Conservation (phyloP, 2,888 invertebrate genomes). For the Xestia c-nigrum region DNA sequence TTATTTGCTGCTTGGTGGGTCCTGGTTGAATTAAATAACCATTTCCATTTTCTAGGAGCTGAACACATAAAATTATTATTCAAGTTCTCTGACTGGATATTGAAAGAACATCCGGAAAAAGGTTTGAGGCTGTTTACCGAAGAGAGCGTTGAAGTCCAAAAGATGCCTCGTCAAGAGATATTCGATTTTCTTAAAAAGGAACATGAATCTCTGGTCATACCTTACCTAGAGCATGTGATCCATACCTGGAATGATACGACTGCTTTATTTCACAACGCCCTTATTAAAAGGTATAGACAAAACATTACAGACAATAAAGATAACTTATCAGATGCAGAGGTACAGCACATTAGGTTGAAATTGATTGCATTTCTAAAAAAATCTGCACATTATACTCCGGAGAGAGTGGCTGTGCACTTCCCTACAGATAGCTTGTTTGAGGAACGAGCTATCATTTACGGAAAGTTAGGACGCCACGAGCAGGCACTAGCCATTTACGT, state of each 20-base stretch:
- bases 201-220: slow-evolving; percentile 96
- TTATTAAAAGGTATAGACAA: slow-evolving; percentile 97
- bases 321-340: slow-evolving; percentile 80
- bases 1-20: neutral
- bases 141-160: slow-evolving; percentile 96
- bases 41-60: slow-evolving; percentile 85
- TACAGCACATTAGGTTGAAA: slow-evolving; percentile 86
- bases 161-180: slow-evolving; percentile 96
- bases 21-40: slow-evolving; percentile 19
- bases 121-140: slow-evolving; percentile 97
- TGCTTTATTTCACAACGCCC: slow-evolving; percentile 96
- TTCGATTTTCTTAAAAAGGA: slow-evolving; percentile 96
- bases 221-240: slow-evolving; percentile 98
- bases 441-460: slow-evolving; percentile 97
- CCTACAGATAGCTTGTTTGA: slow-evolving; percentile 96
- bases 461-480: slow-evolving; percentile 97
- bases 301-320: slow-evolving; percentile 88
- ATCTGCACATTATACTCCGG: slow-evolving; percentile 95
- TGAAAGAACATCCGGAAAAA: slow-evolving; percentile 96
- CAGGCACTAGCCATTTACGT: slow-evolving; percentile 98
- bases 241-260: slow-evolving; percentile 96
- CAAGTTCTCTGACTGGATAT: slow-evolving; percentile 98
- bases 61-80: slow-evolving; percentile 97
- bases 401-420: slow-evolving; percentile 96
- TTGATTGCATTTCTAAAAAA: slow-evolving; percentile 95